These are phyloP conservation scores for Glossophaga mutica DNA, from an alignment of 2,797 vertebrate species.

Conservation along the genomic window DNA sequence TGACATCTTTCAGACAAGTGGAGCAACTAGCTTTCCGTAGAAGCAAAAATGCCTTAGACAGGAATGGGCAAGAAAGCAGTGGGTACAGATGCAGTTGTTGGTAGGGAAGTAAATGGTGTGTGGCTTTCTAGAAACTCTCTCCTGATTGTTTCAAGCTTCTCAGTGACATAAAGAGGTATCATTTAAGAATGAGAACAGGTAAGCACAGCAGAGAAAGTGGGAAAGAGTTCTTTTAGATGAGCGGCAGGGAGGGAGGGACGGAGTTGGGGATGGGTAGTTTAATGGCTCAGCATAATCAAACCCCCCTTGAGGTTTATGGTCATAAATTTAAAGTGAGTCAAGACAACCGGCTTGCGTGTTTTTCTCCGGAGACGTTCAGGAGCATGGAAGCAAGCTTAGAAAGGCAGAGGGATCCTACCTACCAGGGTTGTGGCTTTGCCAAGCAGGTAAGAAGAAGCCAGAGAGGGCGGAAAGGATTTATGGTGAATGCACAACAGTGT, in stretches of 20 bases:
- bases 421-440: not conserved
- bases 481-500: not conserved
- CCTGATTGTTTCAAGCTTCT: not conserved
- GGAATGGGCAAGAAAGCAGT: not conserved
- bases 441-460: not conserved
- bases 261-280: not conserved
- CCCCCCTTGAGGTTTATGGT: not conserved
- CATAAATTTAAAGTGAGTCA: not conserved
- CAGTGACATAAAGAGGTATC: not conserved
- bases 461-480: not conserved
- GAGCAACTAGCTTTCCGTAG: not conserved
- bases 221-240: not conserved
- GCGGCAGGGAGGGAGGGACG: not conserved
- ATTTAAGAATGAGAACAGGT: not conserved
- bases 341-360: not conserved
- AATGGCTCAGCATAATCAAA: not conserved
- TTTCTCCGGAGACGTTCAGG: not conserved
- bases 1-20: not conserved
- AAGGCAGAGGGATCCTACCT: conserved; percentile 34
- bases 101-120: not conserved
- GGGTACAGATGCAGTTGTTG: not conserved
- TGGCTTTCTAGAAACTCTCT: conserved; percentile 28
- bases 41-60: not conserved
- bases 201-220: not conserved
- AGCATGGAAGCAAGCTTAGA: not conserved